A percentile compares a stretch with the other conserved stretches of the same genome.
Evolutionary conservation across 2,888 invertebrate species (phyloP).

Genomic region (Cantharis rustica): DNA sequence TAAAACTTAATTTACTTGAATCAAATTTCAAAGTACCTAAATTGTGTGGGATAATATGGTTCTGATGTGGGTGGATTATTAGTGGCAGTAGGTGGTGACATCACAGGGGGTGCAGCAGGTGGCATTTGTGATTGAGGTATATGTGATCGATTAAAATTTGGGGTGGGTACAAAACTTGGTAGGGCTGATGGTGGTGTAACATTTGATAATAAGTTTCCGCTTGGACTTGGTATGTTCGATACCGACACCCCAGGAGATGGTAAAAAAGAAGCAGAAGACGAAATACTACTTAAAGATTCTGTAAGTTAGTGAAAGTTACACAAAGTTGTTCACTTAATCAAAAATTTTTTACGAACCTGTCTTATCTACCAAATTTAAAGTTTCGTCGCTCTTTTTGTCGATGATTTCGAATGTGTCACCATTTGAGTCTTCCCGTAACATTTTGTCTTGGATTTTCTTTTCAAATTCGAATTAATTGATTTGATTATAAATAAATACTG

Average conservation of each 20-base stretch:
- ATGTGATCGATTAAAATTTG: neutral
- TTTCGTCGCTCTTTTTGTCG: constrained; percentile 46
- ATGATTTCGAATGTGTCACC: constrained; percentile 57
- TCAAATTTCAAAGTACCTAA: constrained; percentile 44
- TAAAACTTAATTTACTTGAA: neutral
- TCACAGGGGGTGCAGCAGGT: neutral
- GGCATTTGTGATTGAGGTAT: constrained; percentile 9
- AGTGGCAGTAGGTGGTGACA: constrained; percentile 7
- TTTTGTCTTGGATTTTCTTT: constrained; percentile 4
- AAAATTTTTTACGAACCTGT: constrained; percentile 35
- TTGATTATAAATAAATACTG: neutral
- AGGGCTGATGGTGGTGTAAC: constrained; percentile 72
- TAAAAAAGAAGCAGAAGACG: constrained; percentile 53
- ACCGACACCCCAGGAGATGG: constrained; percentile 56
- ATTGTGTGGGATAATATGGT: constrained; percentile 51
- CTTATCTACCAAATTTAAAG: constrained; percentile 35
- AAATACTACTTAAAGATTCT: constrained; percentile 55
- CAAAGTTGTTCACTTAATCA: constrained; percentile 19
- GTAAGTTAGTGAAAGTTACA: constrained; percentile 7
- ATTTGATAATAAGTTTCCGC: constrained; percentile 67
- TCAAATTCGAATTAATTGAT: neutral
- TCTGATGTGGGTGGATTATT: constrained; percentile 32
- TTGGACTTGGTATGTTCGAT: constrained; percentile 45
- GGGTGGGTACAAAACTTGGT: constrained; percentile 66
- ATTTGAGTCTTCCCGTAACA: constrained; percentile 54